Evolutionary conservation across 2,113 vertebrate species (phyloP), one percentile per base, ranked within the genome.

Genomic region (Psilopogon haemacephalus): DNA sequence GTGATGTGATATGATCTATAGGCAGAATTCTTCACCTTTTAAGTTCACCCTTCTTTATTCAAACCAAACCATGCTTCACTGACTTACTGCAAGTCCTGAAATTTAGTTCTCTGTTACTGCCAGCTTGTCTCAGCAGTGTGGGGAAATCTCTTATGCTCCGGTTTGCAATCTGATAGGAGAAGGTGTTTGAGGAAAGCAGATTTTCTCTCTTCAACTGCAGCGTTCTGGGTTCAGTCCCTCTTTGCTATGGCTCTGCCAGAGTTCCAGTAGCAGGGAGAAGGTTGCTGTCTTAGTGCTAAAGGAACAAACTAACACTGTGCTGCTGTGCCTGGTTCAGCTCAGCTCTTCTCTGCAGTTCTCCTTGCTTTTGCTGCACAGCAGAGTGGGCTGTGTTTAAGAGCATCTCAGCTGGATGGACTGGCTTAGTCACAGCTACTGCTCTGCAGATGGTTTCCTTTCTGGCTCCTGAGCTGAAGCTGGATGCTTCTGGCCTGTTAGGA

Each of bases 71-170:
- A 1, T 0, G 8, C 65, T 55, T 86, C 50, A 9, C 26, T 72
- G 90, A 90, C 90, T 82, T 75, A 73, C 70, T 77, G 4, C 86
- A 80, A 86, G 70, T 48, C 69, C 60, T 92, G 60, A 72, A 72
- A 88, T 90, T 70, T 1, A 40, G 37, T 64, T 76, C 80, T 75
- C n/a, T 80, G 77, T 81, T 91, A 3, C 81, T 42, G 64, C 80
- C 94, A 81, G 75, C 37, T 90, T 84, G 69, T 82, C 37, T 58
- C 15, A 67, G 77, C 77, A 54, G 65, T 0, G 5, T 8, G 44
- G 76, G 69, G 64, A 32, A 26, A 17, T 71, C 12, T 56, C 48
- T 46, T 65, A 44, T 33, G 0, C 68, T 75, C 42, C 4, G n/a
- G 7, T 83, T 50, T 84, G 74, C 54, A 38, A 78, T 35, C 75